These are phyloP conservation scores for Thyatira batis DNA, from an alignment of 2,888 invertebrate species.

Conservation along the genomic window DNA sequence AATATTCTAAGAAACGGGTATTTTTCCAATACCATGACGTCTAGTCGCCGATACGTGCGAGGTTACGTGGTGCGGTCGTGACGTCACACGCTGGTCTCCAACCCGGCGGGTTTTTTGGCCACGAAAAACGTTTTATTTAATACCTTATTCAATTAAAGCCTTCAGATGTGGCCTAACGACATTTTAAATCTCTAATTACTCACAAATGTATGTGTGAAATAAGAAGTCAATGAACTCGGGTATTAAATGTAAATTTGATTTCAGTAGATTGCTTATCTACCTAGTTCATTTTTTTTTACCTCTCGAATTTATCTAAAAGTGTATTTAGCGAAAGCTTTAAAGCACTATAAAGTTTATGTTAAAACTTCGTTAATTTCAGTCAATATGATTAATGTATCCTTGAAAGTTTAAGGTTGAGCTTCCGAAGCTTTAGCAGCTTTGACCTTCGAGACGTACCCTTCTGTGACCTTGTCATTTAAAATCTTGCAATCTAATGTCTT, in stretches of 20 bases:
- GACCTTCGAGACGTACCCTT: too few relatives aligned
- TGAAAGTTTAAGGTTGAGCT: too few relatives aligned
- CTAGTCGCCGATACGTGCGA: slow-evolving; percentile 2
- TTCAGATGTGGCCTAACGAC: background rate
- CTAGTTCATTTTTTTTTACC: too few relatives aligned
- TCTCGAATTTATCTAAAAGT: too few relatives aligned
- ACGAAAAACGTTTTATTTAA: background rate
- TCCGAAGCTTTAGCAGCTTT: too few relatives aligned
- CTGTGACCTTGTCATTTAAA: too few relatives aligned
- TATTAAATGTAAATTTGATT: background rate
- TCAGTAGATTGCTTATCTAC: background rate
- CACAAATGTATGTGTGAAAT: background rate
- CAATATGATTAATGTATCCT: too few relatives aligned
- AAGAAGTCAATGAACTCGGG: background rate
- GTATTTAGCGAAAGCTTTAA: too few relatives aligned
- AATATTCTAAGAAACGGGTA: background rate
- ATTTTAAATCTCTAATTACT: background rate
- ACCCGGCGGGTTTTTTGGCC: background rate
- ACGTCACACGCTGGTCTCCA: background rate
- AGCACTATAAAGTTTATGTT: too few relatives aligned
- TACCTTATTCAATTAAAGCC: background rate
- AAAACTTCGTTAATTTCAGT: too few relatives aligned
- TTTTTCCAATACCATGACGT: background rate
- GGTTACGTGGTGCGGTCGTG: slow-evolving; percentile 8
- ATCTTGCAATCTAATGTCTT: too few relatives aligned